These are phyloP conservation scores for Staurois parvus DNA, from an alignment of 2,797 vertebrate genomes.

Conservation along the genomic window DNA sequence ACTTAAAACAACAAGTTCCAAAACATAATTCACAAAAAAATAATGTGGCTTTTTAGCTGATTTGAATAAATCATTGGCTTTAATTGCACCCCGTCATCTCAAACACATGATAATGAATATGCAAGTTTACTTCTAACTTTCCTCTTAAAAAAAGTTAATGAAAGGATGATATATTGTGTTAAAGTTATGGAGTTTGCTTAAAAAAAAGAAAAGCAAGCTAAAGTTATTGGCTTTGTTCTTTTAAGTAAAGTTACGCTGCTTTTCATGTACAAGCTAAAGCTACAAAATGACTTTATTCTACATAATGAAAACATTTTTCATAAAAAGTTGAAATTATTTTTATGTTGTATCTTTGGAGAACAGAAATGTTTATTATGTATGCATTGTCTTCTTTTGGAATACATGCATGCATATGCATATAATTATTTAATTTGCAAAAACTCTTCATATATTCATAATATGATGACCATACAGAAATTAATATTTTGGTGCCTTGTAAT, in stretches of 20 bases:
- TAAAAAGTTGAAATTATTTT: too few relatives aligned
- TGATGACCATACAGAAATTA: too few relatives aligned
- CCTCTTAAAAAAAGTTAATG: neutral
- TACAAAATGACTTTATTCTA: neutral
- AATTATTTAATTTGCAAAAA: too few relatives aligned
- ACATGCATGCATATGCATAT: too few relatives aligned
- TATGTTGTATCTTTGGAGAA: too few relatives aligned
- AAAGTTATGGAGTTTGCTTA: too few relatives aligned
- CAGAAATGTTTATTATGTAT: too few relatives aligned
- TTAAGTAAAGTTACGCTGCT: neutral
- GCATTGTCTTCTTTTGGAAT: too few relatives aligned
- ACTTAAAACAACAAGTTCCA: conserved; percentile 39
- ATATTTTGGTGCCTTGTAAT: too few relatives aligned
- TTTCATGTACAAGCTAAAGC: neutral
- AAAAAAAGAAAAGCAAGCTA: neutral
- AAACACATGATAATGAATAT: neutral
- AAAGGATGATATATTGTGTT: neutral
- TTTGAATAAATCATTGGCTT: conserved; percentile 11
- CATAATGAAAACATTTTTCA: too few relatives aligned
- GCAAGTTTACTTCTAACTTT: neutral
- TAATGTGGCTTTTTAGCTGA: conserved; percentile 18
- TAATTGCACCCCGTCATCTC: neutral
- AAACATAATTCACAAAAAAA: conserved; percentile 45
- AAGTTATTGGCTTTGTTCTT: neutral
- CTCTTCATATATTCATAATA: too few relatives aligned